Base-by-base conservation (phyloP, 2,888 invertebrate genomes). In the Agrochola circellaris region DNA sequence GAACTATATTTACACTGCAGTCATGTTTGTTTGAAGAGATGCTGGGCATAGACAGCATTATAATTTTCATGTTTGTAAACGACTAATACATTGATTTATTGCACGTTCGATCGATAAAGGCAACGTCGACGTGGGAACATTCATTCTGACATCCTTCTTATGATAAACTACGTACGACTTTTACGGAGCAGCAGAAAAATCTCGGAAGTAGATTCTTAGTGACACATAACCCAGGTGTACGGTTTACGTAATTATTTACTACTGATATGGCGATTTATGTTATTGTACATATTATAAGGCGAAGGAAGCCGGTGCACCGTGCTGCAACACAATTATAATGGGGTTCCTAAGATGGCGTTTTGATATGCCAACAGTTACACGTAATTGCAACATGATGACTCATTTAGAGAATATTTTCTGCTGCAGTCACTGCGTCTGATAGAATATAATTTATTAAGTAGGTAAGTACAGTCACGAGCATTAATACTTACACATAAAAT, bases 291-390 rank as follows among this genome's bases (percentile, higher is more conserved):
- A 26, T 9, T 5, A 73, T 74, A 77, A 60, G 61, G 62, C 34
- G 13, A 13, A 71, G 82, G 89, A 89, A 83, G 76, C 88, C 84
- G 86, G 84, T 88, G 84, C 72, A 80, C 66, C 56, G 60, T 68
- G 65, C 13, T 64, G 42, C 26, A 45, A 65, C 20, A 69, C 58
- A 23, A 68, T 73, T 68, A 69, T 65, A 61, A 74, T 64, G 15
- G 61, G n/a, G 68, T 30, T 61, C 72, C 73, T 26, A 72, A 80
- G 71, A 74, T 86, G 78, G 85, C 38, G 78, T 78, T 85, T 77
- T 42, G 62, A 20, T 67, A 73, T n/a, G 66, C 60, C 30, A 42
- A 78, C 75, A 81, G 70, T 66, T n/a, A 34, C 48, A 23, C 11
- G 23, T 75, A 71, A 77, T 87, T 73, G 76, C 64, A 64, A 58